Base-by-base conservation (phyloP, 2,113 vertebrate species). In the Sisor rabdophorus region DNA sequence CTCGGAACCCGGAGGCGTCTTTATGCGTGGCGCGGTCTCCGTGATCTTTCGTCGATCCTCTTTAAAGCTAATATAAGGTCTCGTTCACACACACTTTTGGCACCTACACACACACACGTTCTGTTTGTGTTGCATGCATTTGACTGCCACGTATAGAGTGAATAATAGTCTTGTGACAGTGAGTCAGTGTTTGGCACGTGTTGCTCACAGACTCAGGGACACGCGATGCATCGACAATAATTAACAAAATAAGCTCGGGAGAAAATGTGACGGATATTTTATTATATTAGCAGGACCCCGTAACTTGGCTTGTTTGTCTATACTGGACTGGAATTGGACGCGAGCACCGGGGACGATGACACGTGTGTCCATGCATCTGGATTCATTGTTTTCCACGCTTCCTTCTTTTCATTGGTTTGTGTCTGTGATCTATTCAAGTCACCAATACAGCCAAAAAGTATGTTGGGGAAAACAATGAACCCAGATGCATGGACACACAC, bases 81-180 rank as follows among this genome's bases (percentile, higher is more conserved):
- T 22, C 11, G n/a, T 58, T 69, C 16, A 28, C 17, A 20, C 36
- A 47, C 36, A 15, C 61, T 40, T n/a, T 56, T 52, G 6, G 12
- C 55, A 40, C 16, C 3, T 7, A 36, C 32, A 36, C 32, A 36
- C 32, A 36, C 32, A 36, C 32, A 36, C 32, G 56, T 55, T 67
- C 48, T 80, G 7, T 44, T 69, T 40, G 36, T 24, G 60, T n/a
- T 17, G 40, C 53, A 22, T 63, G 48, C 10, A 52, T 67, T 40
- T 59, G 20, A 32, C 47, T 55, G 32, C 28, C 58, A 72, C 54
- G 15, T 54, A 78, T 65, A 32, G 59, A 76, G 69, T 81, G 79
- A 79, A 76, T 76, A 83, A 81, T 73, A n/a, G 73, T 84, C 80
- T 82, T 82, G 78, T 82, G 83, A 82, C 76, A 70, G 56, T 82